Base-by-base conservation (phyloP, 2,888 invertebrate species). In the Molorchus minor region DNA sequence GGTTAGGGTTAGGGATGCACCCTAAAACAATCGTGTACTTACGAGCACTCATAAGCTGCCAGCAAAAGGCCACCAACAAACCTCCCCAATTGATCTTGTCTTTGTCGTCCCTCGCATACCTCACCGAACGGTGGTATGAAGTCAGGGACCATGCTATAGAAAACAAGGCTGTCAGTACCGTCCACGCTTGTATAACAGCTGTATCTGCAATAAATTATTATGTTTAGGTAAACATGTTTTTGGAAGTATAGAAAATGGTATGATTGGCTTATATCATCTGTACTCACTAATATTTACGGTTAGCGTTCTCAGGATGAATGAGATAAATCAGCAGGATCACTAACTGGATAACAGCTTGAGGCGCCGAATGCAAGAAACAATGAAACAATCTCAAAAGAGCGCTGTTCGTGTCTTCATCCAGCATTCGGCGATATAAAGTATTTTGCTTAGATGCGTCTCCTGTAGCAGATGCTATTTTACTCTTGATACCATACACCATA, bases 131-230 rank as follows among this genome's bases (percentile, higher is more conserved):
- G 68, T 85, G 83, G 71, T 87, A 87, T 0, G 85, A 83, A 0
- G 85, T 84, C 57, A 87, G 71, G 1, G 86, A 82, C 87, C 87
- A 87, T 10, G 86, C 83, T 62, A 87, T 79, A 12, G 87, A 87
- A 25, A 85, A 71, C 46, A 87, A 75, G 0, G 86, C 85, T 33
- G 82, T 80, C 10, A 83, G 71, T 17, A 84, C 82, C 1, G 85
- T 84, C 72, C 82, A 78, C 15, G 79, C 74, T 76, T 84, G 84
- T 30, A 84, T 68, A 19, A 80, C 75, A 53, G 78, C 80, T 38
- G 81, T 67, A 73, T 80, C 81, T 81, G 68, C 38, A 63, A 61
- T 38, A 13, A 56, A 36, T 35, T 35, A 12, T 49, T 35, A 13
- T 43, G 30, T 30, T 46, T 41, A 51, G 38, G 21, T 19, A 4